phyloP scores from a whole-genome alignment of 1,140 invertebrate genomes.

The Anastrepha obliqua region DNA sequence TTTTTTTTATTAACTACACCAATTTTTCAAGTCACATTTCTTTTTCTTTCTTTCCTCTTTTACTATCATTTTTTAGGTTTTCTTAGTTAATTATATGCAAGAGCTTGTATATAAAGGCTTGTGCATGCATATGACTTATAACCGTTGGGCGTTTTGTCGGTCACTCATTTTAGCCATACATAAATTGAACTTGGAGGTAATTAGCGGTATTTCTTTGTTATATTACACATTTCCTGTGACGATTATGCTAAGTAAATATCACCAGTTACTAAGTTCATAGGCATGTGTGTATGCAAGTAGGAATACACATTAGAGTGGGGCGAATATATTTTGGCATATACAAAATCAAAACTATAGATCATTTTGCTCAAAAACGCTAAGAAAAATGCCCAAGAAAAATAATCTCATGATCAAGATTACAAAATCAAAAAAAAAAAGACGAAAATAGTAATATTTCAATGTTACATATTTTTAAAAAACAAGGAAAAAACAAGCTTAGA shows the following conservation, averaged over 20 bases:
- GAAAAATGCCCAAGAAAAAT: too few relatives aligned
- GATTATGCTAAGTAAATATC: background rate
- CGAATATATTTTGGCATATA: background rate
- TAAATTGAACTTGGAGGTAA: background rate
- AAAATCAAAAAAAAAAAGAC: too few relatives aligned
- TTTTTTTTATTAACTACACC: background rate
- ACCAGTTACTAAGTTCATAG: background rate
- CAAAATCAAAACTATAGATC: too few relatives aligned
- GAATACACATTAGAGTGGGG: background rate
- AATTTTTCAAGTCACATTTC: too few relatives aligned
- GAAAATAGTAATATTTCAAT: too few relatives aligned
- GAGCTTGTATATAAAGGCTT: background rate
- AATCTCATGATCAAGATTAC: too few relatives aligned
- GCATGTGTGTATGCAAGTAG: too few relatives aligned
- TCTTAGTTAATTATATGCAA: background rate
- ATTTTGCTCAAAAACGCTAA: too few relatives aligned
- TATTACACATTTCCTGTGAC: slow-evolving; percentile 11
- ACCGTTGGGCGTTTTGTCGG: background rate
- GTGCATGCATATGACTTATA: background rate
- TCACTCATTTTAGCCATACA: too few relatives aligned
- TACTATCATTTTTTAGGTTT: background rate
- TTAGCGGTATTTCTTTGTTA: slow-evolving; percentile 24
- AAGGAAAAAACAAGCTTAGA: too few relatives aligned
- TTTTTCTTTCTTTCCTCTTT: background rate
- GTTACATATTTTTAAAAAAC: too few relatives aligned